Conservation (phyloP, 2,888 invertebrate genomes). For the Ormyrus labotus region DNA sequence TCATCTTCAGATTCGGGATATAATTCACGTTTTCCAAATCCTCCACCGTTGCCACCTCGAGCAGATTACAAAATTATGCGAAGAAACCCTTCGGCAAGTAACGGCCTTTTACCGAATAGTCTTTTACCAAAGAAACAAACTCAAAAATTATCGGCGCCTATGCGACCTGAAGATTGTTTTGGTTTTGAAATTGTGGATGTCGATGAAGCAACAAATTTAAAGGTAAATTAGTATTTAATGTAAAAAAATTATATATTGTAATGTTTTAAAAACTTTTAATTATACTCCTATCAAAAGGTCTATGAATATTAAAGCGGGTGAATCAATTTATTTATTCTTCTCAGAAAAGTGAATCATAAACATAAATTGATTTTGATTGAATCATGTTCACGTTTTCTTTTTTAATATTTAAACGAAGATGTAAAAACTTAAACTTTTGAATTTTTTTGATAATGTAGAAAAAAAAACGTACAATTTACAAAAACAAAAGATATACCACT, state of each 20-base stretch:
- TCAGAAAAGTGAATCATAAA: not conserved
- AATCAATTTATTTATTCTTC: too few relatives aligned
- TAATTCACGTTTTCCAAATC: constrained; percentile 69
- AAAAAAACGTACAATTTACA: too few relatives aligned
- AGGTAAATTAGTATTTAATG: constrained; percentile 61
- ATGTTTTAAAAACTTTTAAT: not conserved
- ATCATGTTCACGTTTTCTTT: too few relatives aligned
- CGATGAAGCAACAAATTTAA: constrained; percentile 79
- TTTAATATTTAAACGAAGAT: too few relatives aligned
- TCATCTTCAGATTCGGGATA: constrained; percentile 67
- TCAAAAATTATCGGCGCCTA: constrained; percentile 79
- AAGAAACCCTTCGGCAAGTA: too few relatives aligned
- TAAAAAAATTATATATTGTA: not conserved
- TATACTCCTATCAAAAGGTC: too few relatives aligned
- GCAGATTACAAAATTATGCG: constrained; percentile 73
- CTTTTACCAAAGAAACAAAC: constrained; percentile 82
- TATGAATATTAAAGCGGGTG: too few relatives aligned
- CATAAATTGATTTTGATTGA: constrained; percentile 1
- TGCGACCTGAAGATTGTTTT: constrained; percentile 85
- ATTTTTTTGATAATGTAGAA: too few relatives aligned
- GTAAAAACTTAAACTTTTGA: too few relatives aligned
- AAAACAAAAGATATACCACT: too few relatives aligned
- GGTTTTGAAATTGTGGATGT: constrained; percentile 90
- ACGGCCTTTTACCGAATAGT: too few relatives aligned
- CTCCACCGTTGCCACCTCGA: constrained; percentile 84